phyloP scores from a whole-genome alignment of 2,113 vertebrate genomes.

The Abramis brama region DNA sequence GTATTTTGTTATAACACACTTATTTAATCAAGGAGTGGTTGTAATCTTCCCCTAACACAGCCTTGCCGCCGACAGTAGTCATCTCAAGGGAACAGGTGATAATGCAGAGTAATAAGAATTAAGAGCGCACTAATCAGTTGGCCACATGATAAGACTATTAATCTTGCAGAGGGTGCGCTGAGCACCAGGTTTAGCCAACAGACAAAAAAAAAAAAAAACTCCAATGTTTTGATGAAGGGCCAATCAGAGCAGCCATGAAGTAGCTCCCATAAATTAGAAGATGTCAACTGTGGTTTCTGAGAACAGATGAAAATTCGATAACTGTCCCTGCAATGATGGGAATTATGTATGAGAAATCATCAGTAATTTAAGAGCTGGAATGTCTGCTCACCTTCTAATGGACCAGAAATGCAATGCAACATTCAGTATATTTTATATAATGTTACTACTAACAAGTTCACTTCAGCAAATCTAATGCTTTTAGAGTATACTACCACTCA shows the following conservation, averaged over 20 bases:
- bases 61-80: constrained; percentile 71
- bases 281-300: constrained; percentile 63
- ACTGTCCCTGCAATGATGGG: constrained; percentile 58
- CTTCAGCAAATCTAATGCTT: neutral
- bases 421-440: constrained; percentile 46
- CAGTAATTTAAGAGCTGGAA: constrained; percentile 57
- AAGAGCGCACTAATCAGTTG: constrained; percentile 80
- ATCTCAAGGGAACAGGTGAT: constrained; percentile 74
- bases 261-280: constrained; percentile 63
- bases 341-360: constrained; percentile 66
- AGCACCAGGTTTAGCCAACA: constrained; percentile 63
- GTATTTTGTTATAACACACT: constrained; percentile 62
- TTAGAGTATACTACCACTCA: neutral
- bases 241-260: constrained; percentile 65
- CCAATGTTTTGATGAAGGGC: constrained; percentile 58
- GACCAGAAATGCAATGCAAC: constrained; percentile 61
- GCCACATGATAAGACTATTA: constrained; percentile 79
- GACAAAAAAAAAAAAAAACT: neutral
- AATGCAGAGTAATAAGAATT: constrained; percentile 80
- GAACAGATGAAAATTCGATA: constrained; percentile 58
- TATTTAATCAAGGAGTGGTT: constrained; percentile 69
- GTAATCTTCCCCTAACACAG: constrained; percentile 70
- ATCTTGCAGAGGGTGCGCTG: constrained; percentile 69
- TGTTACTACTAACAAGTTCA: neutral
- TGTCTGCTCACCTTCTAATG: constrained; percentile 57